Conservation (phyloP, 2,113 vertebrate species). For the Ahaetulla prasina region DNA sequence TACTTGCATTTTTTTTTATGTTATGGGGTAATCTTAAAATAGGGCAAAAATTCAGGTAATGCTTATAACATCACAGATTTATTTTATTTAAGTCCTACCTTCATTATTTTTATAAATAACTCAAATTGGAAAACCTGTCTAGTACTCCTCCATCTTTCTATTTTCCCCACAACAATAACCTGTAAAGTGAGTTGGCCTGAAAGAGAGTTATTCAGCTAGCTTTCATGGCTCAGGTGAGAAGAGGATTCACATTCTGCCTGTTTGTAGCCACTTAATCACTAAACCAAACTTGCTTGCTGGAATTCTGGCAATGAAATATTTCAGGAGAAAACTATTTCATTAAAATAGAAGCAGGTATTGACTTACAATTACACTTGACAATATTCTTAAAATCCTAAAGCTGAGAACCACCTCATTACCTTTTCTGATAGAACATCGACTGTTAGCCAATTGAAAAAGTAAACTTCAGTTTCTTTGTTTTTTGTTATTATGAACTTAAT, state of each 20-base stretch:
- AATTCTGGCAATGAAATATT: background rate
- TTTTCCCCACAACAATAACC: background rate
- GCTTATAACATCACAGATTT: background rate
- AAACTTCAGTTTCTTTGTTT: background rate
- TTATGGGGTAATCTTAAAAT: background rate
- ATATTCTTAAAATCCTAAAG: background rate
- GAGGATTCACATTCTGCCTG: background rate
- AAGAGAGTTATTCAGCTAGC: background rate
- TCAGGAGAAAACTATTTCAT: background rate
- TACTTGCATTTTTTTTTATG: background rate
- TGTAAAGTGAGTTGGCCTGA: background rate
- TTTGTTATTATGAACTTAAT: background rate
- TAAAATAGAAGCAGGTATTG: background rate
- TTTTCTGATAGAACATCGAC: background rate
- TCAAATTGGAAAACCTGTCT: background rate
- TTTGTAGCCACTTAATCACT: background rate
- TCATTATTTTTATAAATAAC: background rate
- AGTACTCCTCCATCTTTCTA: background rate
- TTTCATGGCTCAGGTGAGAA: background rate
- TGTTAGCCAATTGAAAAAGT: background rate
- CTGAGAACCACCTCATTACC: background rate
- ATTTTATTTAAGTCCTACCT: background rate
- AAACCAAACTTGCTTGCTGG: background rate
- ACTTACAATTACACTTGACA: background rate
- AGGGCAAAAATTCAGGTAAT: background rate